Conservation (phyloP, 1,140 invertebrate species). For the Ceratitis capitata region DNA sequence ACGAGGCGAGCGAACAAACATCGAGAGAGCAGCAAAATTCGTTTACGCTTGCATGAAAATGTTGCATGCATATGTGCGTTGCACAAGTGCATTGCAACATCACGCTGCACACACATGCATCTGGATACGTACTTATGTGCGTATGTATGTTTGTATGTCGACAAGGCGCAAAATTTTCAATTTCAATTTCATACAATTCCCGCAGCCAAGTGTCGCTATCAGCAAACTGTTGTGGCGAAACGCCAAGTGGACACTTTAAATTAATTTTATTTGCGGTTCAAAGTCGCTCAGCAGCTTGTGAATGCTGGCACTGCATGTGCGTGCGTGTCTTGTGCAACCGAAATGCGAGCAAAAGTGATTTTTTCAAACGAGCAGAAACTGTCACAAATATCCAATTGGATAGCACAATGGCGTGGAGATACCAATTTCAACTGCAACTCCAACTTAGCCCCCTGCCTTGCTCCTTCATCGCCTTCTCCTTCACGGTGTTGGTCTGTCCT, state of each 20-base stretch:
- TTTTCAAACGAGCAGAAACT: neutral
- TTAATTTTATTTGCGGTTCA: slow-evolving; percentile 33
- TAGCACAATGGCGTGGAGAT: neutral
- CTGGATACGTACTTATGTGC: too few species aligned
- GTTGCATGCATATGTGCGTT: neutral
- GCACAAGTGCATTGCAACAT: neutral
- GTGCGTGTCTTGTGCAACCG: neutral
- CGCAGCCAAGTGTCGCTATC: neutral
- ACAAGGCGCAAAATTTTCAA: neutral
- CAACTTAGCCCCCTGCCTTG: neutral
- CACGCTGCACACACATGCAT: too few species aligned
- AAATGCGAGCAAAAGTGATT: neutral
- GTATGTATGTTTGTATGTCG: too few species aligned
- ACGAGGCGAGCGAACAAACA: neutral
- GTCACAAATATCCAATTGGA: neutral
- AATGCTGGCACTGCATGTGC: neutral
- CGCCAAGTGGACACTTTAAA: slow-evolving; percentile 35
- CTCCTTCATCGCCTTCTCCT: neutral
- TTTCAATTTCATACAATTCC: slow-evolving; percentile 26
- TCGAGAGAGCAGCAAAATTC: neutral
- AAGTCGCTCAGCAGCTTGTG: too few species aligned
- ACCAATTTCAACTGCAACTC: neutral
- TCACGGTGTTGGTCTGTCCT: too few species aligned
- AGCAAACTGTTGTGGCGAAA: neutral
- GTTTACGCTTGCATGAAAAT: neutral